Evolutionary conservation across 2,888 invertebrate genomes (phyloP).

Genomic region (Microctonus hyperodae): DNA sequence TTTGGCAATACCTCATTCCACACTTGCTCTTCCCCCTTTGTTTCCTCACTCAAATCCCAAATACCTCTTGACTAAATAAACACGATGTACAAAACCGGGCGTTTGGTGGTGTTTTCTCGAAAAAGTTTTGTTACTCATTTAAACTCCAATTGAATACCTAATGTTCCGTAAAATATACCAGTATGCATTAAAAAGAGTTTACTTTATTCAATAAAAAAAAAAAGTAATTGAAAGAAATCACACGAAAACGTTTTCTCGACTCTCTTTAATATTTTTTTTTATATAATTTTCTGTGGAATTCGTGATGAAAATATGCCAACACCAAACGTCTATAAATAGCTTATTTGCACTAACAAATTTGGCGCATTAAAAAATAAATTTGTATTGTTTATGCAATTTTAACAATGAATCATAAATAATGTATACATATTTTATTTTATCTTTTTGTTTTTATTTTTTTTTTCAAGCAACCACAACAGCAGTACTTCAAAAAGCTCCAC

Average conservation of each 20-base stretch:
- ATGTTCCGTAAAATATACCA: constrained; percentile 23
- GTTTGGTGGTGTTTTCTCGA: constrained; percentile 56
- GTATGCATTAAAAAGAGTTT: constrained; percentile 10
- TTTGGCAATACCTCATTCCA: constrained; percentile 16
- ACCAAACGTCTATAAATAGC: constrained; percentile 59
- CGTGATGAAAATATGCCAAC: constrained; percentile 45
- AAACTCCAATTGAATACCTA: constrained; percentile 10
- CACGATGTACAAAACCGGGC: constrained; percentile 41
- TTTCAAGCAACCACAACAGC: constrained; percentile 55
- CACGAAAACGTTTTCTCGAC: constrained; percentile 5
- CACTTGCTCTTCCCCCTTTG: constrained; percentile 16
- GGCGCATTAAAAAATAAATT: constrained; percentile 36
- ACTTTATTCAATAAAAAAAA: neutral
- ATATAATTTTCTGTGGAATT: constrained; percentile 1
- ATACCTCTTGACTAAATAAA: constrained; percentile 42
- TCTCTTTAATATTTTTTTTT: neutral
- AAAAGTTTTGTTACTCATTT: constrained; percentile 10
- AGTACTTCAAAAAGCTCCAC: constrained; percentile 63
- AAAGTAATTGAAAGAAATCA: neutral
- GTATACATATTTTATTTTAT: constrained; percentile 18
- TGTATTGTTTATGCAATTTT: neutral
- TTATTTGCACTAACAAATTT: constrained; percentile 60
- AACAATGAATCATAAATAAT: neutral
- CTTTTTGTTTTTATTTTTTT: constrained; percentile 35
- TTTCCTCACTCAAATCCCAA: constrained; percentile 50